Evolutionary conservation across 2,888 invertebrate genomes (phyloP).

Genomic region (Elmis aenea): DNA sequence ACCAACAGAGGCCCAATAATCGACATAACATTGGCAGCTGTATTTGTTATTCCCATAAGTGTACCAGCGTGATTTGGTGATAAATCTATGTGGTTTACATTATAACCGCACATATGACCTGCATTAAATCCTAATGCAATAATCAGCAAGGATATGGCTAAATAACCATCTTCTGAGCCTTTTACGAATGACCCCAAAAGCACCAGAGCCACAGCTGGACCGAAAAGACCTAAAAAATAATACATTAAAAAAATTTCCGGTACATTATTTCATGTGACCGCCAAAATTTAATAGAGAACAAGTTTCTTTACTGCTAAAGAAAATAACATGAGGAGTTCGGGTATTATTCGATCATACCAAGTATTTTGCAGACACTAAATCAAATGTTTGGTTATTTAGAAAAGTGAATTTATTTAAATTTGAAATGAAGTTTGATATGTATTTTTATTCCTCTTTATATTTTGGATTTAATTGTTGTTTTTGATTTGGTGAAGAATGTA

Average conservation of each 20-base stretch:
- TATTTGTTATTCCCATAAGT: conserved; percentile 76
- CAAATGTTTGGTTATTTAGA: too few relatives aligned
- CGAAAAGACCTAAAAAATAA: conserved; percentile 65
- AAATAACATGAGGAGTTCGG: too few relatives aligned
- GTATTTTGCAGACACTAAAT: too few relatives aligned
- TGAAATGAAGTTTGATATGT: too few relatives aligned
- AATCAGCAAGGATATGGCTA: conserved; percentile 62
- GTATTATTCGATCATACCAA: too few relatives aligned
- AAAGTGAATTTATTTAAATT: too few relatives aligned
- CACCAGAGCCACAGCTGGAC: conserved; percentile 64
- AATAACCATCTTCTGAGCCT: conserved; percentile 50
- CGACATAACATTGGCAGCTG: conserved; percentile 65
- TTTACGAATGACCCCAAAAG: conserved; percentile 54
- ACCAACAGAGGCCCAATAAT: conserved; percentile 69
- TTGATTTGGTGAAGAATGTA: conserved; percentile 49
- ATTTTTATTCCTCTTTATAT: too few relatives aligned
- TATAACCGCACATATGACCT: conserved; percentile 64
- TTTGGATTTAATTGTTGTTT: too few relatives aligned
- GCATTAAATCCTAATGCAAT: conserved; percentile 67
- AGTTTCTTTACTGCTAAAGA: too few relatives aligned
- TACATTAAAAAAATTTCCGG: too few relatives aligned
- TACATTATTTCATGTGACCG: too few relatives aligned
- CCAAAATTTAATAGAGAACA: too few relatives aligned
- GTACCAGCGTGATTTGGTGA: conserved; percentile 76
- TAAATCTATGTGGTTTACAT: conserved; percentile 72